Conservation (phyloP, 2,113 vertebrate genomes). For the Labrus mixtus region DNA sequence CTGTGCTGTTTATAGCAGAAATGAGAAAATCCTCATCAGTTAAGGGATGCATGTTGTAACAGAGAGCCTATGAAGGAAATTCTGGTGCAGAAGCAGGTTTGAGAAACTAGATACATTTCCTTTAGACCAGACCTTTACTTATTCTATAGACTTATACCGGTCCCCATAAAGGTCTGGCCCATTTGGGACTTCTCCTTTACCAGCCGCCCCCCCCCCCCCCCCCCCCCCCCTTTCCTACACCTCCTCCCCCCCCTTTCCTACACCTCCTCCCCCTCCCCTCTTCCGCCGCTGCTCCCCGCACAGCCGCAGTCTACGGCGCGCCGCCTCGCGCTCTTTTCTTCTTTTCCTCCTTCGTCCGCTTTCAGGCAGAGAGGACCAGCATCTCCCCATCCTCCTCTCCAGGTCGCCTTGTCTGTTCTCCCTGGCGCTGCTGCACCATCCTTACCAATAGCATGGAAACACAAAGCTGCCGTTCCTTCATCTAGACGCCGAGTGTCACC, state of each 20-base stretch:
- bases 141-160: constrained; percentile 39
- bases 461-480: constrained; percentile 56
- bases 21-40: too few relatives aligned
- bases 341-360: constrained; percentile 29
- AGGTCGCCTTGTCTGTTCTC: constrained; percentile 61
- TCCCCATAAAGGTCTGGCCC: constrained; percentile 51
- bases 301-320: constrained; percentile 80
- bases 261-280: constrained; percentile 31
- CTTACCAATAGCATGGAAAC: constrained; percentile 69
- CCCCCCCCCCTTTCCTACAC: constrained; percentile 49
- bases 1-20: not conserved
- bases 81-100: too few relatives aligned
- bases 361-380: constrained; percentile 46
- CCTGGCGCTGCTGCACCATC: constrained; percentile 61
- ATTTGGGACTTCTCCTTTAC: constrained; percentile 64
- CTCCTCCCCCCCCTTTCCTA: constrained; percentile 7
- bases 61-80: too few relatives aligned
- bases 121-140: constrained; percentile 58
- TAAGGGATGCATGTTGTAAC: too few relatives aligned
- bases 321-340: constrained; percentile 62
- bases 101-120: constrained; percentile 36
- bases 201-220: constrained; percentile 1
- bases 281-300: constrained; percentile 58
- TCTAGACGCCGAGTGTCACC: constrained; percentile 74
- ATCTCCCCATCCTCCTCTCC: not conserved